Evolutionary conservation across 2,113 vertebrate genomes (phyloP).

Genomic region (Alethe castanea): DNA sequence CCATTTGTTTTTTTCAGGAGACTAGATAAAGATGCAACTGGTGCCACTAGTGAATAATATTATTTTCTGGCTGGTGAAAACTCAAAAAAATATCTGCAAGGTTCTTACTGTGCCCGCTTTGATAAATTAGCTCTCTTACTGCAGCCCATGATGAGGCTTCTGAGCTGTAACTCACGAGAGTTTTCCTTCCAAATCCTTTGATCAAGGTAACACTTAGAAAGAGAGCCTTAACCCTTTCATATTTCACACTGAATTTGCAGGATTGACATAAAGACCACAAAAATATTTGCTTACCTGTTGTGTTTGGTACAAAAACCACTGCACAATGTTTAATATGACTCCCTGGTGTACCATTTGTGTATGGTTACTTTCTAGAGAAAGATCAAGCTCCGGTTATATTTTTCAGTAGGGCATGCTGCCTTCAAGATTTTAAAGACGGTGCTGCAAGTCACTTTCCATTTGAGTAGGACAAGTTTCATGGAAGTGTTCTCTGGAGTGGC

Average conservation of each 20-base stretch:
- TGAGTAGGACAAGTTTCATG: not conserved
- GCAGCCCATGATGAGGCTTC: not conserved
- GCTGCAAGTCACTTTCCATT: not conserved
- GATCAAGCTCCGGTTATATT: not conserved
- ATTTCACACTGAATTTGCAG: not conserved
- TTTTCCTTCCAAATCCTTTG: not conserved
- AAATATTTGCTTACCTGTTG: not conserved
- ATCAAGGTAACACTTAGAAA: not conserved
- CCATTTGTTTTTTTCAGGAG: not conserved
- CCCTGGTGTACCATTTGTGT: not conserved
- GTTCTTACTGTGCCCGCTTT: not conserved
- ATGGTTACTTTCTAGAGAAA: not conserved
- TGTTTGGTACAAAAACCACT: not conserved
- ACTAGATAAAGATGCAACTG: not conserved
- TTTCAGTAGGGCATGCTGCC: not conserved
- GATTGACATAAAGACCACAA: not conserved
- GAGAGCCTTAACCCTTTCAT: not conserved
- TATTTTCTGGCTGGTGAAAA: not conserved
- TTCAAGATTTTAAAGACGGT: not conserved
- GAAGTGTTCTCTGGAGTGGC: not conserved
- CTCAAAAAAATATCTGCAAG: not conserved
- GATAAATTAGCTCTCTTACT: not conserved
- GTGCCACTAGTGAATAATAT: not conserved
- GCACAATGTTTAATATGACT: not conserved
- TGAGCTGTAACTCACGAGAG: not conserved